Evolutionary conservation across 92 coral and sea anemone genomes (phyloP).

Genomic region (Siderastrea siderea): DNA sequence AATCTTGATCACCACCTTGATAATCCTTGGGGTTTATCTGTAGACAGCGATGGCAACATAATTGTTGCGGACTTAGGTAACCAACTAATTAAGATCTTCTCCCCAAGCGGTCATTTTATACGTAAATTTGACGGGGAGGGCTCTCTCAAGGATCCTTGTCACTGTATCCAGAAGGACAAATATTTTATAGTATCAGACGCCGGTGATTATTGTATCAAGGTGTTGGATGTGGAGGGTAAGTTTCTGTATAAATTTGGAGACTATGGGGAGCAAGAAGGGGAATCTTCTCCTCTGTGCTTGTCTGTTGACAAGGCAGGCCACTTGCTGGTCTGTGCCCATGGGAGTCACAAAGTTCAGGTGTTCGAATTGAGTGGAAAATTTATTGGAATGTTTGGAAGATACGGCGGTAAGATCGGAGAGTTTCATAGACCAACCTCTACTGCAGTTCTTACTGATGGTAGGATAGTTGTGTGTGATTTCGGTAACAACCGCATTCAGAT

Average conservation of each 20-base stretch:
- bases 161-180: slow-evolving; percentile 13
- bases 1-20: slow-evolving; percentile 25
- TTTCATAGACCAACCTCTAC: too few relatives aligned
- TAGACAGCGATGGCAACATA: slow-evolving; percentile 13
- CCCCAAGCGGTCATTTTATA: neutral
- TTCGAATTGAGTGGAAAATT: too few relatives aligned
- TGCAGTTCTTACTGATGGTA: too few relatives aligned
- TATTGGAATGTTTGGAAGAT: too few relatives aligned
- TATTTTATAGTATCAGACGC: neutral
- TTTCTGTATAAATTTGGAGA: slow-evolving; percentile 15
- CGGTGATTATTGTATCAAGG: slow-evolving; percentile 24
- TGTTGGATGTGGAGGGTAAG: slow-evolving; percentile 8
- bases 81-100: slow-evolving; percentile 11
- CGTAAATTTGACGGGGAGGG: neutral
- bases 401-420: too few relatives aligned
- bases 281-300: too few relatives aligned
- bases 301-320: too few relatives aligned
- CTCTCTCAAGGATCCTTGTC: neutral
- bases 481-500: too few relatives aligned
- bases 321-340: too few relatives aligned
- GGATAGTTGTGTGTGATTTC: too few relatives aligned
- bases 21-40: slow-evolving; percentile 21
- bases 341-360: too few relatives aligned
- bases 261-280: too few relatives aligned
- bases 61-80: slow-evolving; percentile 17